These are phyloP conservation scores for Neocloeon triangulifer DNA, from an alignment of 1,140 invertebrate genomes.

Conservation along the genomic window DNA sequence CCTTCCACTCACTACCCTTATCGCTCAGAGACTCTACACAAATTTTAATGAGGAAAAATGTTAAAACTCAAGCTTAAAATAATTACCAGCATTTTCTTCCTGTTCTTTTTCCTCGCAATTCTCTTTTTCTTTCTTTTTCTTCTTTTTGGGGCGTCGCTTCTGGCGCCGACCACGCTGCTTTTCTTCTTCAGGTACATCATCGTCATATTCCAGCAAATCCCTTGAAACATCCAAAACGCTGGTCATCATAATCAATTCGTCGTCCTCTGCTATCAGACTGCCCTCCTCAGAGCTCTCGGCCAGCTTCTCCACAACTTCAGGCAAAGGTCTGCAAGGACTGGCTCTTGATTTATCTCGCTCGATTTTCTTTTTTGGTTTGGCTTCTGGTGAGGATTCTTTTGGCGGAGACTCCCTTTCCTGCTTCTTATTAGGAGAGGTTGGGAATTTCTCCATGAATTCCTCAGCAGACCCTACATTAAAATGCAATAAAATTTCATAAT, in stretches of 20 bases:
- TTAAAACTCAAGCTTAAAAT: slow-evolving; percentile 11
- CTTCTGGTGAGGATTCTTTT: background rate
- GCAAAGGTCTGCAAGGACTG: slow-evolving; percentile 21
- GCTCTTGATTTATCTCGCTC: slow-evolving; percentile 28
- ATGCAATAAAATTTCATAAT: slow-evolving; percentile 7
- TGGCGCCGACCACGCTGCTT: slow-evolving; percentile 22
- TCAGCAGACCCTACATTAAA: background rate
- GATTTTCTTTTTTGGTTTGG: slow-evolving; percentile 12
- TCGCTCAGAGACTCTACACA: slow-evolving; percentile 2
- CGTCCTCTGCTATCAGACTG: slow-evolving; percentile 11
- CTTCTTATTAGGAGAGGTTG: slow-evolving; percentile 2
- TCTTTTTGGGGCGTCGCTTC: slow-evolving; percentile 7
- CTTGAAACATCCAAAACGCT: slow-evolving; percentile 13
- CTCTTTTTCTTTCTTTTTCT: slow-evolving; percentile 5
- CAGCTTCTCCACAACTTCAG: slow-evolving; percentile 13
- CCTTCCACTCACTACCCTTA: background rate
- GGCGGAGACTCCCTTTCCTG: background rate
- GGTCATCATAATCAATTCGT: slow-evolving; percentile 7
- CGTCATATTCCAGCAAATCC: slow-evolving; percentile 23
- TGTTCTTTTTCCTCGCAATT: slow-evolving; percentile 14
- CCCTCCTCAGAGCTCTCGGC: slow-evolving; percentile 17
- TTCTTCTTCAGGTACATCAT: slow-evolving; percentile 18
- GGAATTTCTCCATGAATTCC: slow-evolving; percentile 6
- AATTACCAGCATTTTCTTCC: slow-evolving; percentile 20
- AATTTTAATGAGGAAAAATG: slow-evolving; percentile 3